These are phyloP conservation scores for Acanthochromis polyacanthus DNA, from an alignment of 2,113 vertebrate genomes.

Conservation along the genomic window DNA sequence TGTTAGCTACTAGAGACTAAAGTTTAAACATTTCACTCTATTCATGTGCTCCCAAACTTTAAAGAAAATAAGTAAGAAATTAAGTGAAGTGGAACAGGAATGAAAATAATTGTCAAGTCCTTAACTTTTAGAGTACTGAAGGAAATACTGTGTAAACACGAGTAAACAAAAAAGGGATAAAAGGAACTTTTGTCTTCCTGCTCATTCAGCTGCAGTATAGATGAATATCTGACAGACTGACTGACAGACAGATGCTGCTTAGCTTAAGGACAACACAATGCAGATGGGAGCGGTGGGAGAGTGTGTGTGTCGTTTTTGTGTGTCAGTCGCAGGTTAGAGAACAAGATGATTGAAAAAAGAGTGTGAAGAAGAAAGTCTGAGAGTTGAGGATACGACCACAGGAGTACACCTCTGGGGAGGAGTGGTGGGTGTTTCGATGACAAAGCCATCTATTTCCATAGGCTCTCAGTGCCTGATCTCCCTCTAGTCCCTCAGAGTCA, in stretches of 20 bases:
- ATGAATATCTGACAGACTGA: slow-evolving; percentile 10
- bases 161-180: slow-evolving; percentile 13
- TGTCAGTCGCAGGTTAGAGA: slow-evolving; percentile 39
- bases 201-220: background rate
- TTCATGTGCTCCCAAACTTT: slow-evolving; percentile 65
- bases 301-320: slow-evolving; percentile 7
- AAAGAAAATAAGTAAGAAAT: slow-evolving; percentile 20
- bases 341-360: slow-evolving; percentile 32
- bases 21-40: slow-evolving; percentile 83
- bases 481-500: slow-evolving; percentile 92
- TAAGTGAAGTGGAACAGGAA: slow-evolving; percentile 16
- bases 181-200: slow-evolving; percentile 5
- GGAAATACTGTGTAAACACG: slow-evolving; percentile 9
- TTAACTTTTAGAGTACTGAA: background rate
- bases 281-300: slow-evolving; percentile 32
- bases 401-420: slow-evolving; percentile 48
- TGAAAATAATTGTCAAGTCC: slow-evolving; percentile 29
- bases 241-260: slow-evolving; percentile 37
- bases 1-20: slow-evolving; percentile 90
- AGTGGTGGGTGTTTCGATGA: slow-evolving; percentile 74
- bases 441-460: slow-evolving; percentile 87
- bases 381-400: slow-evolving; percentile 57
- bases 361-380: slow-evolving; percentile 41
- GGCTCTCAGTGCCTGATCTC: slow-evolving; percentile 91
- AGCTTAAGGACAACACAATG: slow-evolving; percentile 42